Evolutionary conservation across 2,888 invertebrate genomes (phyloP).

Genomic region (Pemphredon lugubris): DNA sequence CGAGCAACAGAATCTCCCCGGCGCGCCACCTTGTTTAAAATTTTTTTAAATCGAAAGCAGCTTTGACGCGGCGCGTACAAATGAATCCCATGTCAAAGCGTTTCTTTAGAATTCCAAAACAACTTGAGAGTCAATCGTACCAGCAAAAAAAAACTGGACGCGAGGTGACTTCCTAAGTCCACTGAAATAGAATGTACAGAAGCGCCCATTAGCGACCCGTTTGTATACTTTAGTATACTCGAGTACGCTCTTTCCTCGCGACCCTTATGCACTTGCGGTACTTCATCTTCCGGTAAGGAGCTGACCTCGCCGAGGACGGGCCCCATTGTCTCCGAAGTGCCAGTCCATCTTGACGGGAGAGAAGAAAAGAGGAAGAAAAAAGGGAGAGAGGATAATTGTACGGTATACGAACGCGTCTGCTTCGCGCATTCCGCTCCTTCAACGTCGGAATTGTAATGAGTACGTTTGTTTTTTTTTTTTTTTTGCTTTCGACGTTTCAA

Average conservation of each 20-base stretch:
- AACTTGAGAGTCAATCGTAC: too few species aligned
- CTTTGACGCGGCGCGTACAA: too few species aligned
- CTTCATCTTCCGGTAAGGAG: constrained; percentile 62
- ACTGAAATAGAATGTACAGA: constrained; percentile 39
- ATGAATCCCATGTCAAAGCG: too few species aligned
- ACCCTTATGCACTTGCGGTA: constrained; percentile 57
- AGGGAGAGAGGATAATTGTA: constrained; percentile 47
- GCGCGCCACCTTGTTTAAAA: too few species aligned
- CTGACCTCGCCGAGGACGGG: constrained; percentile 61
- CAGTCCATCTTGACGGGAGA: constrained; percentile 27
- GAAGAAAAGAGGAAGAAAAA: not conserved
- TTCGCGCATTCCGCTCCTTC: constrained; percentile 17
- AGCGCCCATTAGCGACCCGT: constrained; percentile 68
- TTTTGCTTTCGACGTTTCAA: not conserved
- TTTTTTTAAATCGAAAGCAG: too few species aligned
- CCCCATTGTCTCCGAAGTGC: constrained; percentile 50
- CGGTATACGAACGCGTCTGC: constrained; percentile 32
- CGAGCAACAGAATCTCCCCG: too few species aligned
- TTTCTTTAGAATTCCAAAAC: too few species aligned
- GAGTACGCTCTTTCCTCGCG: constrained; percentile 55
- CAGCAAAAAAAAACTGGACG: too few species aligned
- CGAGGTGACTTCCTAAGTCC: not conserved
- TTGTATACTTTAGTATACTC: constrained; percentile 63
- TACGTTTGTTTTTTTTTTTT: not conserved
- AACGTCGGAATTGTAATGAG: not conserved